Percentiles rank a stretch among this genome's conserved stretches.
These are phyloP conservation scores for Monomorium pharaonis DNA, from an alignment of 1,140 invertebrate species.

Conservation along the genomic window DNA sequence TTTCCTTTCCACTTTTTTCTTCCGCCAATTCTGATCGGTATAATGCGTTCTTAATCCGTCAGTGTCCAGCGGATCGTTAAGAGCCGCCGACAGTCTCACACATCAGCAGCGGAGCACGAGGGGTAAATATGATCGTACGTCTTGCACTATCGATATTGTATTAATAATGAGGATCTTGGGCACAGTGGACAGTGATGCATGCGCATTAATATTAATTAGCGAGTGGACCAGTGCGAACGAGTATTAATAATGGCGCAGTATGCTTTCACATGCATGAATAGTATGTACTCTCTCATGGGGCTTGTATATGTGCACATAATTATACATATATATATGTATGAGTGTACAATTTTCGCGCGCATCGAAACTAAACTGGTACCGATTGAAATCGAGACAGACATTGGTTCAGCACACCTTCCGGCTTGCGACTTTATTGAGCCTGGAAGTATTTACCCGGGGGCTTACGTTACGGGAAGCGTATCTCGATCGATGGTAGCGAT, in stretches of 20 bases:
- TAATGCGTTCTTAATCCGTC: constrained; percentile 39
- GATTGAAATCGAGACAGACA: constrained; percentile 44
- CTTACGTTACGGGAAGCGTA: constrained; percentile 7
- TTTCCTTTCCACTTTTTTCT: constrained; percentile 82
- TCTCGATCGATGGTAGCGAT: constrained; percentile 11
- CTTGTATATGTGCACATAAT: neutral
- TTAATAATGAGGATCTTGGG: constrained; percentile 77
- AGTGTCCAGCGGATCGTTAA: constrained; percentile 37
- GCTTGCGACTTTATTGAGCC: constrained; percentile 22
- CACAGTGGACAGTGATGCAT: constrained; percentile 80
- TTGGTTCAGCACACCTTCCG: neutral
- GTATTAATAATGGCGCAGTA: constrained; percentile 77
- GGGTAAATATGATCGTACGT: constrained; percentile 66
- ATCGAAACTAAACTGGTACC: constrained; percentile 1
- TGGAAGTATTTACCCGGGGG: constrained; percentile 11
- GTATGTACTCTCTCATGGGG: constrained; percentile 16
- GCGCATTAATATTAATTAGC: constrained; percentile 86
- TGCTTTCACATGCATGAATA: constrained; percentile 76
- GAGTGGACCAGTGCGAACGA: constrained; percentile 75
- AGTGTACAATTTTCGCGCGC: constrained; percentile 51
- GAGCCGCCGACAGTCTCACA: constrained; percentile 38
- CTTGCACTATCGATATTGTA: constrained; percentile 61
- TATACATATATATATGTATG: neutral
- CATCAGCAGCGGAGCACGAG: constrained; percentile 20
- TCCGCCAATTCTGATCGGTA: constrained; percentile 63